A percentile compares a stretch with the other conserved stretches of the same genome.
phyloP scores from a whole-genome alignment of 2,888 invertebrate genomes.

The Parelbella ahira region DNA sequence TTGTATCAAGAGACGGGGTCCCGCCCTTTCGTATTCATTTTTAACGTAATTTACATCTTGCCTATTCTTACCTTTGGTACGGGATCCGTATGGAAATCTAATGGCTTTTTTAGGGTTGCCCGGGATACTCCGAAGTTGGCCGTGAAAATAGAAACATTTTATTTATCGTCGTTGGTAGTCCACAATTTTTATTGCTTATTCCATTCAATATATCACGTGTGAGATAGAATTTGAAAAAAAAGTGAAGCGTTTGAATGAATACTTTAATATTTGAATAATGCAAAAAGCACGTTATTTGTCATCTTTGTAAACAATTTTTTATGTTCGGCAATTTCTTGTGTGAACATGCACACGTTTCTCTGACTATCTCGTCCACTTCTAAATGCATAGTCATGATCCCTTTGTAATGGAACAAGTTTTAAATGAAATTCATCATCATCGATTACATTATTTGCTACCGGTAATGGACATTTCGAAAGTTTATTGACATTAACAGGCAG shows the following conservation, averaged over 20 bases:
- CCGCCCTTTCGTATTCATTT: conserved; percentile 60
- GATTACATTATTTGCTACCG: conserved; percentile 60
- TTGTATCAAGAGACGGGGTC: conserved; percentile 60
- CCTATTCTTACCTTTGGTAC: conserved; percentile 41
- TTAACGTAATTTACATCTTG: conserved; percentile 71
- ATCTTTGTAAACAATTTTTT: conserved; percentile 31
- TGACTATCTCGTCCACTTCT: conserved; percentile 32
- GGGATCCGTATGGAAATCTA: conserved; percentile 15
- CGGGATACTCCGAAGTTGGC: neutral
- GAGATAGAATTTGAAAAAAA: no score
- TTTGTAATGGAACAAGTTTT: conserved; percentile 46
- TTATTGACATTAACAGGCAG: conserved; percentile 8
- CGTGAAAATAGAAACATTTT: conserved; percentile 11
- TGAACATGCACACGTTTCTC: conserved; percentile 24
- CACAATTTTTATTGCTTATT: no score
- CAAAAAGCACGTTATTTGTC: conserved; percentile 29
- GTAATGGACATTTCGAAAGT: conserved; percentile 30
- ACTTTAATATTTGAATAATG: no score
- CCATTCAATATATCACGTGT: no score
- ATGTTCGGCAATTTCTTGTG: conserved; percentile 41
- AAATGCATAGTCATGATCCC: conserved; percentile 51
- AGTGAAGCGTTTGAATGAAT: no score
- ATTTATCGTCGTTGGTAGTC: conserved; percentile 1
- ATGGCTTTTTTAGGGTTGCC: conserved; percentile 31
- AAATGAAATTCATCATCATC: conserved; percentile 60